Base-by-base conservation (phyloP, 2,888 invertebrate genomes). In the Raillietiella orientalis region DNA sequence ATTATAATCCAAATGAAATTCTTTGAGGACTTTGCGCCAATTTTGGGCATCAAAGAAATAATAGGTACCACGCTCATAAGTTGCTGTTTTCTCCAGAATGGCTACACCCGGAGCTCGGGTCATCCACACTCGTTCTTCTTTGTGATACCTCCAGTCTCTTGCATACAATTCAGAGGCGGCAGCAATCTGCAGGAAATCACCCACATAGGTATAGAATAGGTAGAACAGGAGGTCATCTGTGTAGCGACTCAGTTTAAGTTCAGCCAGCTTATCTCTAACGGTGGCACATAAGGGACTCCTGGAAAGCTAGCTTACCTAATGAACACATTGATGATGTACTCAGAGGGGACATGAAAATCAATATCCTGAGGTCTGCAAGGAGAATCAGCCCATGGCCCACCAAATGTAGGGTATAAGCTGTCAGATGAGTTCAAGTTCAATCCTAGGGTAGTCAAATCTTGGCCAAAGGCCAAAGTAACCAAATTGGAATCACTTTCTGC, bases 131-230 rank as follows among this genome's bases (percentile, higher is more conserved):
- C 84, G 75, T 49, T 96, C 93, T 47, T 87, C 84, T 37, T 71
- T 90, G 52, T 96, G 93, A 59, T 84, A 96, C 55, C 96, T 66
- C 96, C 96, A 96, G 46, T 96, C 93, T 45, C 96, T 64, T 52
- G 66, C 75, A 52, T 90, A 87, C 84, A 90, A 55, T 62, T 90
- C 90, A 34, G 69, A 67, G 41, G 93, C 93, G 37, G 90, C 90
- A 43, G 82, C 82, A 41, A 93, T 58, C 58, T 96, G 96, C 55
- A 93, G 63, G 40, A 82, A 69, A 57, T 96, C 93, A 40, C 90
- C 87, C 45, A 82, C 77, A 54, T 82, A 90, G 55, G 84, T 90
- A 56, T 96, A 96, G 58, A 93, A 96, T 55, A 96, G 64, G 57
- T 82, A 96, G 59, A 96, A 96, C 41, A 99, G 61, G 44, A 93